Evolutionary conservation across 2,113 vertebrate genomes (phyloP).

Genomic region (Elaphurus davidianus): DNA sequence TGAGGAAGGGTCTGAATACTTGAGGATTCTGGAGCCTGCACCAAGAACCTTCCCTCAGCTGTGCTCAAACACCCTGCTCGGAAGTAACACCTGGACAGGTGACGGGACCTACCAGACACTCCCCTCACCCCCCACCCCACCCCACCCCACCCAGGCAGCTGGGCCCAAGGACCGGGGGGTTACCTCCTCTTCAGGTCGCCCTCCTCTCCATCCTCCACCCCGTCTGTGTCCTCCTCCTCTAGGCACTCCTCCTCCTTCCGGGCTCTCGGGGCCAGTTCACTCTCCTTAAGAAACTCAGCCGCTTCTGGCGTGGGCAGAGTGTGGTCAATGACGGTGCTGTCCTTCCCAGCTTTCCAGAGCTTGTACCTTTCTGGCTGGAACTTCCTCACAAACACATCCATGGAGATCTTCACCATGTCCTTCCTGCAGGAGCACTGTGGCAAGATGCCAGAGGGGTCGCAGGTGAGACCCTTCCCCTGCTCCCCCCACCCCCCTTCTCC

Average conservation of each 20-base stretch:
- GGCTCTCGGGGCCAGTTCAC: constrained; percentile 74
- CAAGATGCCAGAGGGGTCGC: background rate
- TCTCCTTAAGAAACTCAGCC: constrained; percentile 85
- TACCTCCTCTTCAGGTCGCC: constrained; percentile 68
- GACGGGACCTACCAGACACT: background rate
- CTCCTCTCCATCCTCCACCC: constrained; percentile 57
- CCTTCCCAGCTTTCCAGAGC: constrained; percentile 95
- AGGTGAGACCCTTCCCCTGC: background rate
- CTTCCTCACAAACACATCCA: constrained; percentile 97
- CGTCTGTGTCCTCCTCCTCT: constrained; percentile 77
- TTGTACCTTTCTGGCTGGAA: constrained; percentile 97
- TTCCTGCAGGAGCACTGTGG: constrained; percentile 95
- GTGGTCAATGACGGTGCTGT: constrained; percentile 91
- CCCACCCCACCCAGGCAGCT: background rate
- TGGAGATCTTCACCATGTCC: constrained; percentile 99
- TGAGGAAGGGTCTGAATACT: background rate
- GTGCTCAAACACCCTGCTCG: background rate
- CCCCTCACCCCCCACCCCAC: background rate
- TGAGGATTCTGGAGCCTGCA: background rate
- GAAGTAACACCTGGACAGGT: background rate
- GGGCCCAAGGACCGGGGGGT: background rate
- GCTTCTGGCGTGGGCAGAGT: constrained; percentile 91
- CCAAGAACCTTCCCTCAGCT: background rate
- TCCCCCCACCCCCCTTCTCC: background rate
- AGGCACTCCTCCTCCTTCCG: constrained; percentile 75